Conservation (phyloP, 35 echinoderm and acorn worm species). For the Apostichopus japonicus region DNA sequence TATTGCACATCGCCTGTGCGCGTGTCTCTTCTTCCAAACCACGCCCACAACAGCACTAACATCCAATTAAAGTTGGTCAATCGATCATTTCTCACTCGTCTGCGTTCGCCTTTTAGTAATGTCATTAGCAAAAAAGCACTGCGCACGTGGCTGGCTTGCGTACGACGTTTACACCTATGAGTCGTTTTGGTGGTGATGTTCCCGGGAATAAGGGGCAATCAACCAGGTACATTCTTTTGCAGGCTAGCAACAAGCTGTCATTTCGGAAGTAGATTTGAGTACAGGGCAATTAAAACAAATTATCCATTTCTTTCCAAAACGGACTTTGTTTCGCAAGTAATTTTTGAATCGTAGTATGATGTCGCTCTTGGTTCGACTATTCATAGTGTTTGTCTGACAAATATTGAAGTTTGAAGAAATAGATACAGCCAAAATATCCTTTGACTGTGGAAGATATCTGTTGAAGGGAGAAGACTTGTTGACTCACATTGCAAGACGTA, state of each 20-base stretch:
- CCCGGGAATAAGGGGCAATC: not conserved
- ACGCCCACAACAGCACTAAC: slow-evolving; percentile 29
- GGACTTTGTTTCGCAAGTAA: not conserved
- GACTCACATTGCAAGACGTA: not conserved
- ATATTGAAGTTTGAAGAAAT: not conserved
- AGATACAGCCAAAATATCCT: not conserved
- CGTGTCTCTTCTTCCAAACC: slow-evolving; percentile 24
- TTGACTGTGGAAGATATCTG: not conserved
- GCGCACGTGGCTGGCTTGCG: slow-evolving; percentile 44
- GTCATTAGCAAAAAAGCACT: slow-evolving; percentile 48
- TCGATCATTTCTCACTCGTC: slow-evolving; percentile 29
- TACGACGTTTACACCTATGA: slow-evolving; percentile 5
- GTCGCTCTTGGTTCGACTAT: not conserved
- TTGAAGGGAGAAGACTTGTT: slow-evolving; percentile 14
- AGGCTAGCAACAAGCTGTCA: slow-evolving; percentile 52
- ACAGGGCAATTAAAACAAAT: slow-evolving; percentile 15
- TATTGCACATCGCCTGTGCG: slow-evolving; percentile 28
- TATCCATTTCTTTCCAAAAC: not conserved
- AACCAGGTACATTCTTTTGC: slow-evolving; percentile 27
- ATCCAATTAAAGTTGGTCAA: slow-evolving; percentile 34
- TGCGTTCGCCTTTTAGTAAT: slow-evolving; percentile 44
- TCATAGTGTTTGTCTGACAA: not conserved
- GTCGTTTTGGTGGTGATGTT: slow-evolving; percentile 3
- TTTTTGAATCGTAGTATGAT: not conserved
- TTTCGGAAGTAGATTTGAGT: slow-evolving; percentile 7